Evolutionary conservation across 2,113 vertebrate species (phyloP), one percentile per base, ranked within the genome.

Genomic region (Lanius ludovicianus): DNA sequence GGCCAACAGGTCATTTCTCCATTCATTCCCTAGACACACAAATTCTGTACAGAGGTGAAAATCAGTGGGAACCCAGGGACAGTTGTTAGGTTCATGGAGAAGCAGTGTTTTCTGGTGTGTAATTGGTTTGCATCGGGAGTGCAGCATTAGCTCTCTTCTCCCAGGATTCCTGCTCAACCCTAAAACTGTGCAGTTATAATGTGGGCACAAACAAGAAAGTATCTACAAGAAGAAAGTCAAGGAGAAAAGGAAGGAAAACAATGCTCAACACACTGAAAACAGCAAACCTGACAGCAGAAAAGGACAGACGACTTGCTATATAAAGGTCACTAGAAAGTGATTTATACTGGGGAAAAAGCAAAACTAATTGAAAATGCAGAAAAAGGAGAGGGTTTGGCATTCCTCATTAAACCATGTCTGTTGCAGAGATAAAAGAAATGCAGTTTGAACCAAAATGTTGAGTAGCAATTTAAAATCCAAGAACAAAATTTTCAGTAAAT

Each of bases 331-430:
- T 89, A 83, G 75, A 67, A 95, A 70, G 91, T 87, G 86, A 94
- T 74, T 95, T 97, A 86, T 93, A 95, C 89, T 91, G 67, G 68
- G 62, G 71, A 33, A 96, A 83, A 94, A 96, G 90, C 41, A 96
- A 93, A 93, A 87, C 70, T 93, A 97, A 97, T 93, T 91, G 90
- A 96, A 95, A 95, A 85, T 95, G 81, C 83, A 75, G 93, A 81
- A 87, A 85, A 97, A 77, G 16, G 46, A 92, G 78, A 85, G 44
- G 11, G 33, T 73, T 97, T 96, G 81, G 74, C 79, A 87, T 65
- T 62, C 56, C 75, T 95, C 88, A 73, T 97, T 95, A 96, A 89
- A 95, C 80, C 81, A 11, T 87, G 56, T 52, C 56, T 96, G 87
- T 46, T 78, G 76, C 70, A 86, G 57, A 86, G 90, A 92, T 73